A percentile compares a stretch with the other conserved stretches of the same genome.
phyloP scores from a whole-genome alignment of 2,888 invertebrate species.

The Hypomecis atomaria region DNA sequence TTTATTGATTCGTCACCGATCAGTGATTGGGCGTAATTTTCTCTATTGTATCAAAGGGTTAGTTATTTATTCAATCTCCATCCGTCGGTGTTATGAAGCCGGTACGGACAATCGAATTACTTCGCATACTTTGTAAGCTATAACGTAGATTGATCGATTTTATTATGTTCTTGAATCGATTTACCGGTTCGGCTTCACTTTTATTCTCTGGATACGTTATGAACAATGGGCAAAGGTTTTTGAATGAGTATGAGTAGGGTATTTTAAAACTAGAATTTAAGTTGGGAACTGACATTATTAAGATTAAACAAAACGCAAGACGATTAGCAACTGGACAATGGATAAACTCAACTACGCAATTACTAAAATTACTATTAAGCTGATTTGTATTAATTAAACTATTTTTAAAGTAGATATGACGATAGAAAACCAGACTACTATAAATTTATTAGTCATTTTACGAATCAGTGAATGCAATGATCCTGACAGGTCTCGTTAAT shows the following conservation, averaged over 20 bases:
- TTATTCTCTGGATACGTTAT: conserved; percentile 30
- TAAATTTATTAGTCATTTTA: no score
- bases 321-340: background rate
- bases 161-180: conserved; percentile 42
- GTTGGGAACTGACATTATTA: background rate
- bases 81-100: conserved; percentile 31
- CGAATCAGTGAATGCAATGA: no score
- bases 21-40: conserved; percentile 36
- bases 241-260: background rate
- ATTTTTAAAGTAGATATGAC: no score
- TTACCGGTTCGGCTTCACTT: conserved; percentile 38
- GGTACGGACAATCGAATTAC: conserved; percentile 43
- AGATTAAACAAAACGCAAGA: background rate
- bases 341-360: no score
- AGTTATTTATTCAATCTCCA: conserved; percentile 46
- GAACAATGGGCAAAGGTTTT: conserved; percentile 8
- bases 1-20: conserved; percentile 42
- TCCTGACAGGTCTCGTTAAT: no score
- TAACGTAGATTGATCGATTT: conserved; percentile 48
- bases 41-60: conserved; percentile 35
- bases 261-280: background rate
- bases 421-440: no score
- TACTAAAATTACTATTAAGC: no score
- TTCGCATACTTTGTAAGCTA: conserved; percentile 44
- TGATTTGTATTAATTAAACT: no score